Base-by-base conservation (phyloP, 2,113 vertebrate genomes). In the Microtus oregoni region DNA sequence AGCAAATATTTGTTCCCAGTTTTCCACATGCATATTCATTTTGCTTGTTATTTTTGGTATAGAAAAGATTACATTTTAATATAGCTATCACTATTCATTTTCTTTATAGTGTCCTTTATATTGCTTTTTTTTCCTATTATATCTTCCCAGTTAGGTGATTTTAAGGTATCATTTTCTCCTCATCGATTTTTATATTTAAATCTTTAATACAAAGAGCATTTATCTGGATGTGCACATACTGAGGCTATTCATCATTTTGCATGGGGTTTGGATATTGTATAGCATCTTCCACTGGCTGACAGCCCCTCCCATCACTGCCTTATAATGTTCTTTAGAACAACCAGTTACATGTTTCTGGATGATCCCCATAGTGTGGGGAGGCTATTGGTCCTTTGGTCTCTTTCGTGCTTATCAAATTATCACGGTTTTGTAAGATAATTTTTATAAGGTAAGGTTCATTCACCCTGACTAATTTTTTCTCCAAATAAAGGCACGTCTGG, bases 141-240 rank as follows among this genome's bases (percentile, higher is more conserved):
- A 67, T 44, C 76, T 92, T 95, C 22, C 32, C 52, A 83, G 32
- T 86, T 8, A 73, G 52, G 78, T 41, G 77, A 58, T 14, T 83
- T 78, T 65, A 61, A 92, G 41, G 20, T 87, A 47, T 76, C 68
- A 38, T 70, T 86, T 81, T 83, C 70, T 79, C 93, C 32, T 70
- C 70, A 58, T 65, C 61, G 3, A 7, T 32, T 67, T 97, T 87
- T 92, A 28, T 2, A 72, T 58, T 92, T 50, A 79, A 32, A 50
- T 73, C 35, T 89, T 95, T 78, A 86, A 50, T 17, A 72, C 32
- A 90, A 58, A 0, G n/a, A 47, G 44, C 82, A 79, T 86, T 87
- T 83, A 90, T 92, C 92, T 75, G 44, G 32, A 63, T 81, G 4
- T 83, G 2, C 24, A 14, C 50, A 38, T 85, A 41, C 5, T 75